Percentiles rank a stretch among this genome's conserved stretches.
Evolutionary conservation across 1,140 invertebrate species (phyloP).

Genomic region (Ctenoplectra terminalis): DNA sequence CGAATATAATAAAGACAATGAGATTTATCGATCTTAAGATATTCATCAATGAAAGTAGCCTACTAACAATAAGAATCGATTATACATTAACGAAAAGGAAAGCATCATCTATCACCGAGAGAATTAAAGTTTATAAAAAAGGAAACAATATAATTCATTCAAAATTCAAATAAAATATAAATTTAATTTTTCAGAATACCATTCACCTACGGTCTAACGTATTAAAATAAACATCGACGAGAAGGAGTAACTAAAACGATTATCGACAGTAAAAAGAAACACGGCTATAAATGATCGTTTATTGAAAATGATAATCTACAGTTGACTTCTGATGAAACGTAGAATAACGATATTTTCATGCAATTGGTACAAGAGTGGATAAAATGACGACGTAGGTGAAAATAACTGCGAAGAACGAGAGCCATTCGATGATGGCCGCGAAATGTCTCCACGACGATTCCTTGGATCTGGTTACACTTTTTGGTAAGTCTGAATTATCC

Average conservation of each 20-base stretch:
- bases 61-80: not conserved
- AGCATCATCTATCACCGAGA: not conserved
- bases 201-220: not conserved
- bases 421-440: conserved; percentile 72
- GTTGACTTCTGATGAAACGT: not conserved
- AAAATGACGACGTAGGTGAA: conserved; percentile 71
- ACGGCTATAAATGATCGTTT: conserved; percentile 22
- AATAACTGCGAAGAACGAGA: conserved; percentile 64
- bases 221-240: not conserved
- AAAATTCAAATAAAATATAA: not conserved
- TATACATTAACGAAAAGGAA: too few relatives aligned
- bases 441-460: conserved; percentile 69
- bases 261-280: not conserved
- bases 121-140: not conserved
- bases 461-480: not conserved
- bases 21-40: too few relatives aligned
- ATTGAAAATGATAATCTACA: conserved; percentile 44
- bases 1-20: too few relatives aligned
- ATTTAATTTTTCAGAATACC: not conserved
- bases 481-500: conserved; percentile 52
- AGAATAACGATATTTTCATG: not conserved
- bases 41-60: too few relatives aligned
- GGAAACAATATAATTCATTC: not conserved
- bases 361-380: conserved; percentile 59
- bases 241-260: not conserved